Percentiles rank a stretch among this genome's conserved stretches.
phyloP scores from a whole-genome alignment of 2,888 invertebrate genomes.

The Dascillus cervinus region DNA sequence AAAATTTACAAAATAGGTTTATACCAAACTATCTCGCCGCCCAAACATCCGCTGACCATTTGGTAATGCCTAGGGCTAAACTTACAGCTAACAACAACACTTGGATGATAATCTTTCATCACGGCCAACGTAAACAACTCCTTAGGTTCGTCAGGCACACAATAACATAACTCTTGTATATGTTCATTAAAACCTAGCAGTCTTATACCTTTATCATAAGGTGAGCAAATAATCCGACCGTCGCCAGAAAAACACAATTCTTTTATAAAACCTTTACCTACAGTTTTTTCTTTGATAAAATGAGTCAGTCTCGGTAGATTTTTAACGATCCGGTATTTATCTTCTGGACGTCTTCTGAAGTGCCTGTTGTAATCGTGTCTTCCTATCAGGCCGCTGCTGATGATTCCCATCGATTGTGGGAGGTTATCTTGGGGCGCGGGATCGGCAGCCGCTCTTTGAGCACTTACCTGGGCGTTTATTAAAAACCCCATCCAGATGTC shows the following conservation, averaged over 20 bases:
- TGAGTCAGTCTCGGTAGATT: slow-evolving; percentile 75
- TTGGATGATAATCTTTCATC: slow-evolving; percentile 65
- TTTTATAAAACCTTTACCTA: slow-evolving; percentile 87
- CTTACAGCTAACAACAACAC: slow-evolving; percentile 81
- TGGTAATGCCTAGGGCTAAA: slow-evolving; percentile 83
- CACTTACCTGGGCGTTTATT: slow-evolving; percentile 31
- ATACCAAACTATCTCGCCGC: slow-evolving; percentile 85
- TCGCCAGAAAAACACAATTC: slow-evolving; percentile 87
- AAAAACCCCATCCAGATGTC: slow-evolving; percentile 41
- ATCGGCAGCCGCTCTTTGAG: slow-evolving; percentile 21
- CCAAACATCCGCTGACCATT: slow-evolving; percentile 84
- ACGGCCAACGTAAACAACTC: slow-evolving; percentile 60
- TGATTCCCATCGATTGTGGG: slow-evolving; percentile 32
- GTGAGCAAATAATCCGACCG: slow-evolving; percentile 84
- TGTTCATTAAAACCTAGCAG: slow-evolving; percentile 69
- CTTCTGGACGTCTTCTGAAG: slow-evolving; percentile 30
- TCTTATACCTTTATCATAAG: slow-evolving; percentile 80
- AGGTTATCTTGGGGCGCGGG: slow-evolving; percentile 18
- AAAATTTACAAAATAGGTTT: slow-evolving; percentile 55
- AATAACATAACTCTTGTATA: slow-evolving; percentile 71
- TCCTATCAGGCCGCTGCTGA: slow-evolving; percentile 37
- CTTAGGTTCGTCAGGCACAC: slow-evolving; percentile 47
- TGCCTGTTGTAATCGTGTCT: slow-evolving; percentile 28
- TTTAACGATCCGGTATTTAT: slow-evolving; percentile 49
- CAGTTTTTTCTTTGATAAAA: slow-evolving; percentile 78